Evolutionary conservation across 2,113 vertebrate genomes (phyloP).

Genomic region (Barbus barbus): DNA sequence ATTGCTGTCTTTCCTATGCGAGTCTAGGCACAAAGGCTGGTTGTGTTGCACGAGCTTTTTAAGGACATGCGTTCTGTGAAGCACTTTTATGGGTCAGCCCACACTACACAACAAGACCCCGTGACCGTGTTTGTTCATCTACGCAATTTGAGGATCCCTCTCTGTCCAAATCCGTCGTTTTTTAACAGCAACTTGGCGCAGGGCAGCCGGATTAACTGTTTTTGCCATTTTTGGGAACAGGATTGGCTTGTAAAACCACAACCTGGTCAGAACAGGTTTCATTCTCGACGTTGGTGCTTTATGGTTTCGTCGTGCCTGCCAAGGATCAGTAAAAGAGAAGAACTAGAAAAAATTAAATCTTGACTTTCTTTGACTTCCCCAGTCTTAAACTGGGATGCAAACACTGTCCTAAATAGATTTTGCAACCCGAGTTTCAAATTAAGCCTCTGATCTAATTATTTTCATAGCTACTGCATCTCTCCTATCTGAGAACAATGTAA

Average conservation of each 20-base stretch:
- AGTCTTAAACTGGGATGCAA: conserved; percentile 22
- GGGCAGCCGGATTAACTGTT: background rate
- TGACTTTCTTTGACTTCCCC: background rate
- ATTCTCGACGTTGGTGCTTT: background rate
- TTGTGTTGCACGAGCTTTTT: conserved; percentile 36
- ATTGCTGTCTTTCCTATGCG: conserved; percentile 32
- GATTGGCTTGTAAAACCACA: background rate
- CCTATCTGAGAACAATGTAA: conserved; percentile 23
- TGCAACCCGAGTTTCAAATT: conserved; percentile 36
- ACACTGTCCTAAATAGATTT: conserved; percentile 11
- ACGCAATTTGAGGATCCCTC: background rate
- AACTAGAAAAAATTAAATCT: background rate
- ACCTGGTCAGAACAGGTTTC: background rate
- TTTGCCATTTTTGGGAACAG: conserved; percentile 23
- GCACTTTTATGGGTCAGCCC: conserved; percentile 29
- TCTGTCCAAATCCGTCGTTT: background rate
- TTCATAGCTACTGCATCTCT: conserved; percentile 5
- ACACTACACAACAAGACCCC: conserved; percentile 29
- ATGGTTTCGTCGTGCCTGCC: background rate
- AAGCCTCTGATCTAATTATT: conserved; percentile 52
- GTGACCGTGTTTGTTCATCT: conserved; percentile 5
- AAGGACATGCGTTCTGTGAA: conserved; percentile 2
- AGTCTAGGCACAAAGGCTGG: conserved; percentile 39
- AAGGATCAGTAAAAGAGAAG: background rate
- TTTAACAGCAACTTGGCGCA: background rate